Percentiles rank a stretch among this genome's conserved stretches.
phyloP scores from a whole-genome alignment of 2,113 vertebrate species.

The Diphyllodes magnificus region DNA sequence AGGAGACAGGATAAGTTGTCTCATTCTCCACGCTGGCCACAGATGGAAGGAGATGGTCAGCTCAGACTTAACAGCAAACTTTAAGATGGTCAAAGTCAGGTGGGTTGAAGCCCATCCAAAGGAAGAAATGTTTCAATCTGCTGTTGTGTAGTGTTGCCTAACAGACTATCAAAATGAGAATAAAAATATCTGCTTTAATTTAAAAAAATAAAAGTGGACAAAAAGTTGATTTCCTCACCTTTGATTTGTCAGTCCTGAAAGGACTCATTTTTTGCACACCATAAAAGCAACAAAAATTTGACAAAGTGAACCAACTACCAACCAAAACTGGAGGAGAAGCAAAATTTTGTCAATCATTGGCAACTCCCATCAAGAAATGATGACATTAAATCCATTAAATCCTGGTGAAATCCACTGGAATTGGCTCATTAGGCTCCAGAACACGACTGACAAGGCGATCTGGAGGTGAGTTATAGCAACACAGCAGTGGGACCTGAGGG shows the following conservation, averaged over 20 bases:
- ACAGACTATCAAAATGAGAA: not conserved
- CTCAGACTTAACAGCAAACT: not conserved
- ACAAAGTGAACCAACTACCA: not conserved
- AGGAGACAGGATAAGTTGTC: not conserved
- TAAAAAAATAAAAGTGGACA: not conserved
- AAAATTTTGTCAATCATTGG: not conserved
- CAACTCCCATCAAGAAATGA: not conserved
- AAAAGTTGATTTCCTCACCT: not conserved
- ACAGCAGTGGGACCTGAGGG: not conserved
- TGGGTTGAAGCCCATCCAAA: not conserved
- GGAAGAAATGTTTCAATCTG: not conserved
- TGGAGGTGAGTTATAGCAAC: not conserved
- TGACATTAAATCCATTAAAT: not conserved
- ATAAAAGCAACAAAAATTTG: not conserved
- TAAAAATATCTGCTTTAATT: not conserved
- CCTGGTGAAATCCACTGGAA: not conserved
- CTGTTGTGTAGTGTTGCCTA: accelerated
- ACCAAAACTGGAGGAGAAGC: not conserved
- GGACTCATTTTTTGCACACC: not conserved
- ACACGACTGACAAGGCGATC: too few species aligned
- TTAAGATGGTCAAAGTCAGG: not conserved
- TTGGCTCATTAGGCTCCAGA: not conserved
- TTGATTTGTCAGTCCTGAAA: not conserved
- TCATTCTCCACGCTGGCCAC: not conserved
- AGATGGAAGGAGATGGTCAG: not conserved